Evolutionary conservation across 1,140 invertebrate species (phyloP), one percentile per base, ranked within the genome.

Genomic region (Holotrichia oblita): DNA sequence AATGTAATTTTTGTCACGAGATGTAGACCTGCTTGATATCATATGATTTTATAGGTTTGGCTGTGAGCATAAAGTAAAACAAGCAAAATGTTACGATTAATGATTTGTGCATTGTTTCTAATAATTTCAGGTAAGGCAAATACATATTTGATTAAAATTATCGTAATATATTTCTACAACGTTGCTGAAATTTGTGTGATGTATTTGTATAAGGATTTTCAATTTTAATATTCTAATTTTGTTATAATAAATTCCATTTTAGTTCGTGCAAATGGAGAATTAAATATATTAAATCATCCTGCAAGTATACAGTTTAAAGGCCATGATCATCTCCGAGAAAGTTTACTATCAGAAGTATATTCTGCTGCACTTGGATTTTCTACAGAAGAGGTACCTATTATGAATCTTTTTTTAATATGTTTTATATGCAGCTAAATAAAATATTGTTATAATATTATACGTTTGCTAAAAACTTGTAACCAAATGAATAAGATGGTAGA

Each of bases 301-400:
- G 87, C 89, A 41, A 91, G 91, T 81, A 86, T 94, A 59, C 87
- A 88, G 75, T 94, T 95, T 84, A 89, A 89, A 81, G 92, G 92
- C 42, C 89, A 89, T 81, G 89, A 91, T 79, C 83, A 87, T 27
- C 80, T 93, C 6, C 88, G 90, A 79, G 89, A 93, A 83, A 92
- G 90, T 78, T 86, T 90, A 20, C 85, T 94, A 0, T 92, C 92
- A 82, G 93, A 95, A 87, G 89, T 95, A n/a, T 91, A 93, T 81
- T 91, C 90, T 40, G 92, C 92, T 76, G 87, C 90, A 73, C 87
- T 94, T 81, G 94, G 94, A 76, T 91, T 92, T 76, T 92, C 93
- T 10, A 90, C 91, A 17, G 89, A 89, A 81, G 87, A 90, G 85
- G 91, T 92, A 86, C 80, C 78, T 80, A 40, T 77, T 59, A 9